Conservation (phyloP, 2,888 invertebrate genomes). For the Drosophila recens region DNA sequence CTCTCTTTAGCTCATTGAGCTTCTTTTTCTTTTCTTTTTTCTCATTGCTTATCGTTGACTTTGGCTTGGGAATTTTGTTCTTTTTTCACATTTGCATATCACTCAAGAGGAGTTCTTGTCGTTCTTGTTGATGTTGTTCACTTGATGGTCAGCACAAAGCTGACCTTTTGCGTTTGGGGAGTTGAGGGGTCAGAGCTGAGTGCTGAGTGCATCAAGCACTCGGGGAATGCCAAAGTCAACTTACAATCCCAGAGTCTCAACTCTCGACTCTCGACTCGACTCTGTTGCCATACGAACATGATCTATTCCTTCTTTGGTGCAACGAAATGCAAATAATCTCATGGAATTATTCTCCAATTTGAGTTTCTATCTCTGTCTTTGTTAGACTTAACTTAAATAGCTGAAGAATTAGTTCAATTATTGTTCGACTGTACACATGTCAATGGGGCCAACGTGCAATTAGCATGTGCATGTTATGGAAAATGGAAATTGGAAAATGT, state of each 20-base stretch:
- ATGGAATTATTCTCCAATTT: not conserved
- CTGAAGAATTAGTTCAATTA: conserved; percentile 30
- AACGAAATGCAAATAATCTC: conserved; percentile 6
- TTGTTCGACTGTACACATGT: conserved; percentile 7
- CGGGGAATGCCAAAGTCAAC: conserved; percentile 33
- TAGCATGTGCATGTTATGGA: conserved; percentile 36
- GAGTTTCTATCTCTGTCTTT: not conserved
- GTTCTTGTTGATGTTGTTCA: conserved; percentile 28
- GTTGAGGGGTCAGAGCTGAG: conserved; percentile 15
- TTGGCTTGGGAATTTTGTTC: conserved; percentile 34
- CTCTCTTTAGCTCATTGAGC: not conserved
- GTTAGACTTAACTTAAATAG: not conserved
- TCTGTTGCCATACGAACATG: conserved; percentile 22
- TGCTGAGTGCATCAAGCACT: conserved; percentile 23
- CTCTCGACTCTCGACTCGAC: not conserved
- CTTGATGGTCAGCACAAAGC: conserved; percentile 45
- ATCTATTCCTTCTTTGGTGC: conserved; percentile 15
- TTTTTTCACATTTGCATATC: conserved; percentile 53
- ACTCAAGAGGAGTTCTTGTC: conserved; percentile 27
- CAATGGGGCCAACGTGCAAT: conserved; percentile 25
- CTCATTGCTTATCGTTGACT: conserved; percentile 4
- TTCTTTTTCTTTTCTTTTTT: not conserved
- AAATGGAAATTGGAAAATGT: conserved; percentile 5
- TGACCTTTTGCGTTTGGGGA: conserved; percentile 36
- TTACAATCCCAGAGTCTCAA: conserved; percentile 7